Evolutionary conservation across 2,888 invertebrate species (phyloP).

Genomic region (Panorpa germanica): DNA sequence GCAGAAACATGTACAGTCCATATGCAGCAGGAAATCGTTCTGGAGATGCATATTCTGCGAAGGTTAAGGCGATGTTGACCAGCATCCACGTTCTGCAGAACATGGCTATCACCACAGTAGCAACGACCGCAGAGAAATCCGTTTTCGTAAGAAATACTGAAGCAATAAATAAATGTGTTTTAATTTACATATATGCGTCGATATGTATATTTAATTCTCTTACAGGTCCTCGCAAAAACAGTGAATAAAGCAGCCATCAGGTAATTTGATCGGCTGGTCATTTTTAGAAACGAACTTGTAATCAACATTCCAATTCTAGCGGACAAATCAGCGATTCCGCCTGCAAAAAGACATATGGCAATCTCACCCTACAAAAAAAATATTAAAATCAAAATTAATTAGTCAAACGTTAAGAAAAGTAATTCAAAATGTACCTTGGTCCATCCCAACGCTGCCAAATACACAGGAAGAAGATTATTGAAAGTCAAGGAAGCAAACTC

Average conservation of each 20-base stretch:
- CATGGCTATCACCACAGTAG: slow-evolving; percentile 40
- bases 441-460: slow-evolving; percentile 21
- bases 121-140: slow-evolving; percentile 32
- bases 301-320: slow-evolving; percentile 42
- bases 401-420: too few species aligned
- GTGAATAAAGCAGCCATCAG: slow-evolving; percentile 44
- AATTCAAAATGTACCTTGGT: slow-evolving; percentile 15
- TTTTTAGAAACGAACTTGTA: slow-evolving; percentile 35
- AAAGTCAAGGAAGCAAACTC: slow-evolving; percentile 52
- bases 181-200: too few species aligned
- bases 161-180: slow-evolving; percentile 18
- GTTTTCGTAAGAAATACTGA: slow-evolving; percentile 30
- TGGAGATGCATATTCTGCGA: slow-evolving; percentile 44
- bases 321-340: slow-evolving; percentile 44
- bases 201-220: too few species aligned
- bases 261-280: slow-evolving; percentile 44
- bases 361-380: slow-evolving; percentile 30
- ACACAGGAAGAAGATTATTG: slow-evolving; percentile 44
- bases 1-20: slow-evolving; percentile 51
- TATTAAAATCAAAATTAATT: too few species aligned
- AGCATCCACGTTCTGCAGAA: slow-evolving; percentile 49
- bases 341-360: slow-evolving; percentile 47
- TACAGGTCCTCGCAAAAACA: slow-evolving; percentile 46
- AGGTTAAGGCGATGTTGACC: slow-evolving; percentile 47
- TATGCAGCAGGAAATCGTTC: slow-evolving; percentile 54